These are phyloP conservation scores for Onychomys torridus DNA, from an alignment of 2,797 vertebrate species.

Conservation along the genomic window DNA sequence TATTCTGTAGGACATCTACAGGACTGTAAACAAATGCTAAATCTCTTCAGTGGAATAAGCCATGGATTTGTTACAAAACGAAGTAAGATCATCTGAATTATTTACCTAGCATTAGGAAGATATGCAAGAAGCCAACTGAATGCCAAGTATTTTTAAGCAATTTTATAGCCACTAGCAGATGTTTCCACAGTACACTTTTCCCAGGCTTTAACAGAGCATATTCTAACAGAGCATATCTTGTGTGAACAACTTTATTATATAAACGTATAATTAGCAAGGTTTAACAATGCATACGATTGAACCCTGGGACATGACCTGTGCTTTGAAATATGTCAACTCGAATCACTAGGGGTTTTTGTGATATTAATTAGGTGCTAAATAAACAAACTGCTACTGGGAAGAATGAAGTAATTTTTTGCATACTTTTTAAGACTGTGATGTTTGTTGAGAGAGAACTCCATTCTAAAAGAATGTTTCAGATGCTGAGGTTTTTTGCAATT, in stretches of 20 bases:
- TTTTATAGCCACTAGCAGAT: slow-evolving; percentile 36
- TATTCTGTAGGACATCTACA: not conserved
- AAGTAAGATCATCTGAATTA: not conserved
- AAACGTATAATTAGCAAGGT: slow-evolving; percentile 66
- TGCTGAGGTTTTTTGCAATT: not conserved
- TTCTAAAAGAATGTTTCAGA: not conserved
- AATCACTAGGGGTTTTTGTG: slow-evolving; percentile 38
- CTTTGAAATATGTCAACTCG: slow-evolving; percentile 68
- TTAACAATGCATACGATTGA: slow-evolving; percentile 58
- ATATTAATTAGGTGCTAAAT: slow-evolving; percentile 65
- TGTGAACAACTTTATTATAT: slow-evolving; percentile 55
- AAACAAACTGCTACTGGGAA: slow-evolving; percentile 46
- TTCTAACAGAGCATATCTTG: slow-evolving; percentile 33
- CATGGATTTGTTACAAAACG: not conserved
- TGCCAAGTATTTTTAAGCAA: not conserved
- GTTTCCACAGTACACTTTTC: not conserved
- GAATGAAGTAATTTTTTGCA: slow-evolving; percentile 38
- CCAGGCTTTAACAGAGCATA: not conserved
- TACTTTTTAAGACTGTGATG: not conserved
- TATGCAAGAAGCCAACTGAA: not conserved
- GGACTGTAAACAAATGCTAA: not conserved
- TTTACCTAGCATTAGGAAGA: not conserved
- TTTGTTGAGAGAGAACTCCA: not conserved
- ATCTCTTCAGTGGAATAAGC: not conserved
- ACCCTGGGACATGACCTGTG: slow-evolving; percentile 37